Evolutionary conservation across 2,888 invertebrate species (phyloP).

Genomic region (Nineta flava): DNA sequence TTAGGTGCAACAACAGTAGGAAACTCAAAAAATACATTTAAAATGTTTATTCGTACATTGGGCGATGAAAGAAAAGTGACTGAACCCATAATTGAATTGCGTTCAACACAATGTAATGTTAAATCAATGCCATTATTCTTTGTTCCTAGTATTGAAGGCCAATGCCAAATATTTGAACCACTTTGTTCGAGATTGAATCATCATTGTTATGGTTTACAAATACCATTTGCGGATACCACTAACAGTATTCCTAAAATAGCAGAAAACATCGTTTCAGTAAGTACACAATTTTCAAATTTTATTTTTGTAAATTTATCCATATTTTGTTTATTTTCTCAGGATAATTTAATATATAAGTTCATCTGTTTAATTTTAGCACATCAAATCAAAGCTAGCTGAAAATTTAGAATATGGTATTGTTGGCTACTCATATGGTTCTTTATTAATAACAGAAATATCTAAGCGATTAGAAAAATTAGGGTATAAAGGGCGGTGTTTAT

Average conservation of each 20-base stretch:
- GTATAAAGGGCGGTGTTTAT: slow-evolving; percentile 42
- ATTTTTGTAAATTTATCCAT: too few relatives aligned
- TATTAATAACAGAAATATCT: slow-evolving; percentile 62
- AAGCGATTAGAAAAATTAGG: slow-evolving; percentile 51
- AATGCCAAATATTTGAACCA: slow-evolving; percentile 34
- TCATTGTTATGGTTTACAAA: slow-evolving; percentile 37
- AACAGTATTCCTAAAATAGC: slow-evolving; percentile 36
- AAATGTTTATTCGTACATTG: slow-evolving; percentile 38
- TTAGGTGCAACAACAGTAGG: neutral
- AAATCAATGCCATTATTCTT: slow-evolving; percentile 18
- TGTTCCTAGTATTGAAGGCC: slow-evolving; percentile 54
- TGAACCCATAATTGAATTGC: slow-evolving; percentile 35
- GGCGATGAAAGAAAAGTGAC: slow-evolving; percentile 38
- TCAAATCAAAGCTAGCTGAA: too few relatives aligned
- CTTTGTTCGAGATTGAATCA: slow-evolving; percentile 33
- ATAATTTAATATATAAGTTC: too few relatives aligned
- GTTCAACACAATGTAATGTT: slow-evolving; percentile 12
- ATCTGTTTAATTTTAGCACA: too few relatives aligned
- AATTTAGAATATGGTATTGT: slow-evolving; percentile 31
- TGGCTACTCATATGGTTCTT: slow-evolving; percentile 82
- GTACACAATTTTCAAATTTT: too few relatives aligned
- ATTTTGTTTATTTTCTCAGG: too few relatives aligned
- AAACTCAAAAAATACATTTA: slow-evolving; percentile 27
- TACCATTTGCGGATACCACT: slow-evolving; percentile 28
- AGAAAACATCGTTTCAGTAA: slow-evolving; percentile 34